These are phyloP conservation scores for Phengaris arion DNA, from an alignment of 2,888 invertebrate species.

Conservation along the genomic window DNA sequence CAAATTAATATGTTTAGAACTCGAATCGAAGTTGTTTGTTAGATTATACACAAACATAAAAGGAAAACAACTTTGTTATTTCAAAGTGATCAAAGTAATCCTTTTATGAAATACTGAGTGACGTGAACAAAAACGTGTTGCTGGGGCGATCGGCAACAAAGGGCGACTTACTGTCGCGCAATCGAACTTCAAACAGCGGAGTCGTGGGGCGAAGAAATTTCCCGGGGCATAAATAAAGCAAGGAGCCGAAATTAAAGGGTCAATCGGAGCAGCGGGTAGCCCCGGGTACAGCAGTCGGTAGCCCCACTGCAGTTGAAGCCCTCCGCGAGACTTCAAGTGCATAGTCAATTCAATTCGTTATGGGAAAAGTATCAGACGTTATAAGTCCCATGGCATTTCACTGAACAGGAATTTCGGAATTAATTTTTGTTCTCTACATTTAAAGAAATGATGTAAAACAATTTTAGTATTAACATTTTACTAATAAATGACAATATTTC, in stretches of 20 bases:
- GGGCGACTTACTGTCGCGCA: constrained; percentile 40
- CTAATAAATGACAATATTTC: too few species aligned
- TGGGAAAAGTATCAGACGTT: constrained; percentile 13
- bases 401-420: neutral
- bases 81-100: constrained; percentile 25
- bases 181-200: constrained; percentile 35
- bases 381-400: constrained; percentile 14
- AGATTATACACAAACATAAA: neutral
- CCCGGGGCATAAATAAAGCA: constrained; percentile 53
- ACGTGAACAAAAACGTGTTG: constrained; percentile 25
- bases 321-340: constrained; percentile 21
- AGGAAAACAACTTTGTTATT: constrained; percentile 23
- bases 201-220: constrained; percentile 43
- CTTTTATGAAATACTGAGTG: constrained; percentile 29
- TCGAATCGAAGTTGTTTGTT: neutral
- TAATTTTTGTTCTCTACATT: neutral
- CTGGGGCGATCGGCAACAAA: constrained; percentile 34
- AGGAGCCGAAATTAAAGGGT: constrained; percentile 52
- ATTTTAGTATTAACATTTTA: too few species aligned
- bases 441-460: too few species aligned
- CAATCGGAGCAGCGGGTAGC: constrained; percentile 45
- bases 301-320: constrained; percentile 35
- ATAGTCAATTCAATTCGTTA: constrained; percentile 22
- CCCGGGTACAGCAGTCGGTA: constrained; percentile 39
- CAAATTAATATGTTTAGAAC: neutral